Percentiles rank a stretch among this genome's conserved stretches.
phyloP scores from a whole-genome alignment of 2,113 vertebrate species.

The Microcebus griseorufus region DNA sequence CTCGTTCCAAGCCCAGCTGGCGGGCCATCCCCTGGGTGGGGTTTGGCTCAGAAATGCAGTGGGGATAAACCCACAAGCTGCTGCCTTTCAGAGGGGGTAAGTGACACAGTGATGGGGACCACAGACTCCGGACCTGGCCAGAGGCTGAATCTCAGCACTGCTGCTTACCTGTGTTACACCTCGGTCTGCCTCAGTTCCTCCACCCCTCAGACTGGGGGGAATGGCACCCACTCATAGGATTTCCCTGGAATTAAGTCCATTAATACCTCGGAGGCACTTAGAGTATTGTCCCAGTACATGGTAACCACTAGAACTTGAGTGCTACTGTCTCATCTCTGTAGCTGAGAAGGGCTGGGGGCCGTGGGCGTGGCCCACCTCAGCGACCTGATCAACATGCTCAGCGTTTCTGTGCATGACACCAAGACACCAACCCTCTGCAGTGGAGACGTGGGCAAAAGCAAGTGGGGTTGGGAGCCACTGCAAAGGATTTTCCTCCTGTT shows the following conservation, averaged over 20 bases:
- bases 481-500: not conserved
- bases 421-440: not conserved
- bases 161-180: not conserved
- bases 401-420: no score
- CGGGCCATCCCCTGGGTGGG: not conserved
- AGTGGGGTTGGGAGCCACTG: not conserved
- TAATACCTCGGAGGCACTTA: not conserved
- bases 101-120: not conserved
- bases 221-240: not conserved
- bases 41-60: not conserved
- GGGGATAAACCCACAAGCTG: not conserved
- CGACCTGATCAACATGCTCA: no score
- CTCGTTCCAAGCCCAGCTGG: not conserved
- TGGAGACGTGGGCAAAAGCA: not conserved
- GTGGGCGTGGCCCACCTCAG: not conserved
- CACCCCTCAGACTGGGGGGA: no score
- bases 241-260: not conserved
- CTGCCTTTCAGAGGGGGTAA: rapidly evolving
- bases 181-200: not conserved
- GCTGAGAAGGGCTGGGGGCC: not conserved
- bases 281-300: not conserved
- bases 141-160: not conserved
- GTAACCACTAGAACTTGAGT: not conserved
- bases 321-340: not conserved
- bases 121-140: not conserved